These are phyloP conservation scores for Dasysyrphus albostriatus DNA, from an alignment of 2,888 invertebrate genomes.

Conservation along the genomic window DNA sequence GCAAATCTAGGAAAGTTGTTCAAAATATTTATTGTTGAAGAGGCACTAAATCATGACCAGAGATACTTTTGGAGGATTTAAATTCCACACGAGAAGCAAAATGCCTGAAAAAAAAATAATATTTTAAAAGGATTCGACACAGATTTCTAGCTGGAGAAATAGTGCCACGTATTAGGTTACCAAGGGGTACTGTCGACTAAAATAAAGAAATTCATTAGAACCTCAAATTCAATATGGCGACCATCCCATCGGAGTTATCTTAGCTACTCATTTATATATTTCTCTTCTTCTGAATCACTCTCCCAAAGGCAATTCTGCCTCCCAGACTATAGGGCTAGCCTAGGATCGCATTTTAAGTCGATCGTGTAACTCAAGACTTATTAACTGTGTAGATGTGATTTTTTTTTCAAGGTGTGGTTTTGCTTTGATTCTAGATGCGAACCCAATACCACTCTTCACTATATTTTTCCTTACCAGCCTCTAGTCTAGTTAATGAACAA, in stretches of 20 bases:
- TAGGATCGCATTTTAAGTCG: not conserved
- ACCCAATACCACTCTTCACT: not conserved
- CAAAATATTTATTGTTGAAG: too few species aligned
- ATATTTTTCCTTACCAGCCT: not conserved
- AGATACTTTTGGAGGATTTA: too few species aligned
- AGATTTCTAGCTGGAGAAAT: too few species aligned
- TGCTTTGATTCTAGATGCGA: conserved; percentile 31
- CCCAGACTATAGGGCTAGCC: not conserved
- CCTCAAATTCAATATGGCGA: not conserved
- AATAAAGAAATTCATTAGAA: not conserved
- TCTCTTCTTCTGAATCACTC: not conserved
- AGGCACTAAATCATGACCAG: too few species aligned
- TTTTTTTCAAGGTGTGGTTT: conserved; percentile 36
- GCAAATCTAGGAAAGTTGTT: not conserved
- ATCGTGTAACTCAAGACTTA: conserved; percentile 21
- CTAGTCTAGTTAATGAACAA: conserved; percentile 21
- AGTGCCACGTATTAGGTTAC: too few species aligned
- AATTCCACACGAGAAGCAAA: too few species aligned
- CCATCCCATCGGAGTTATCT: not conserved
- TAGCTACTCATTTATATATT: not conserved
- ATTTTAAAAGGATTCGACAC: too few species aligned
- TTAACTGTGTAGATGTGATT: conserved; percentile 21
- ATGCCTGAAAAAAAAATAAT: too few species aligned
- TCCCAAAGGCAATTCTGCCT: not conserved
- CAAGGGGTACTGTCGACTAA: too few species aligned